Evolutionary conservation across 2,888 invertebrate genomes (phyloP).

Genomic region (Drosophila affinis): DNA sequence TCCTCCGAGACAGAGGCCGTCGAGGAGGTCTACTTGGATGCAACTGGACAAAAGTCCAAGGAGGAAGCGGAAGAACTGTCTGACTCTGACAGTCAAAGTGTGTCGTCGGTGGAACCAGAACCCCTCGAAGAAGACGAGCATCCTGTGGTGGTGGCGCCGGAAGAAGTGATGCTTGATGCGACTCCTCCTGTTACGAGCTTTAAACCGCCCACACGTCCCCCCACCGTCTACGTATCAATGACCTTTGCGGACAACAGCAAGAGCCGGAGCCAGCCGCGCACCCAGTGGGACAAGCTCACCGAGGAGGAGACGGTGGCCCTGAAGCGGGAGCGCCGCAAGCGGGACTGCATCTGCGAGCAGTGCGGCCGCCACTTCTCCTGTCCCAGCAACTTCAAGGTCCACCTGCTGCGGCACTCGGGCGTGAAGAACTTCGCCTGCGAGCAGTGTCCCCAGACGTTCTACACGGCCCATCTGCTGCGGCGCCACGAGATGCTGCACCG

Average conservation of each 20-base stretch:
- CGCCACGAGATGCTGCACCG: slow-evolving; percentile 56
- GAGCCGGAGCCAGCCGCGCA: slow-evolving; percentile 48
- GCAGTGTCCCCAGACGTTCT: slow-evolving; percentile 57
- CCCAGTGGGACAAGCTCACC: slow-evolving; percentile 59
- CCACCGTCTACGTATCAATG: slow-evolving; percentile 39
- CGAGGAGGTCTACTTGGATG: slow-evolving; percentile 43
- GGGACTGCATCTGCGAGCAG: slow-evolving; percentile 69
- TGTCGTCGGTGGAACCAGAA: neutral
- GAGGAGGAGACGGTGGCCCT: slow-evolving; percentile 61
- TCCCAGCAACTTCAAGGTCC: slow-evolving; percentile 69
- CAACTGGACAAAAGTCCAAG: slow-evolving; percentile 4
- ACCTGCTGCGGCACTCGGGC: slow-evolving; percentile 64
- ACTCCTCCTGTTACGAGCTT: neutral
- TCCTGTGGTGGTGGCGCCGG: neutral
- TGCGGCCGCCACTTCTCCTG: slow-evolving; percentile 68
- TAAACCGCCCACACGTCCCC: neutral
- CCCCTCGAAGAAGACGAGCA: neutral
- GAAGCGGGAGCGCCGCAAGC: slow-evolving; percentile 63
- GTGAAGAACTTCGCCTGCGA: slow-evolving; percentile 55
- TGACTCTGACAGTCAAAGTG: neutral
- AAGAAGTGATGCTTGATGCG: slow-evolving; percentile 4
- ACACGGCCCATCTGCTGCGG: slow-evolving; percentile 63
- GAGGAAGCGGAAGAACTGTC: neutral
- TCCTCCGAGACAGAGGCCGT: slow-evolving; percentile 20
- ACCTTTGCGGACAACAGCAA: slow-evolving; percentile 52